Evolutionary conservation across 2,113 vertebrate genomes (phyloP).

Genomic region (Chaetodon trifascialis): DNA sequence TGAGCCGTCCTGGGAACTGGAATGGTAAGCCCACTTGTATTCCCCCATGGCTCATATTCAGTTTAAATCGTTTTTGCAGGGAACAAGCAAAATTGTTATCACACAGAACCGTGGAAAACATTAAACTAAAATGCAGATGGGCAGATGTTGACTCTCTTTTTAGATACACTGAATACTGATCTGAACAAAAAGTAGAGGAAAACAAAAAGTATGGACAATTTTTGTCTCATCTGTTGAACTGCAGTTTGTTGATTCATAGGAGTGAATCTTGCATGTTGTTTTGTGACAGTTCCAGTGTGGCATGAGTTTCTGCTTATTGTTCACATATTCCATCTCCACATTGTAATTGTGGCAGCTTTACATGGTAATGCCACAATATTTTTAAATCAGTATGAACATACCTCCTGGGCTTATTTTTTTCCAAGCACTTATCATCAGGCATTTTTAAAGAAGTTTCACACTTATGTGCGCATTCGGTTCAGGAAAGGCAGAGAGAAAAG

Average conservation of each 20-base stretch:
- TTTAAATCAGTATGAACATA: neutral
- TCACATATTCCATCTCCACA: neutral
- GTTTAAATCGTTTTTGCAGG: constrained; percentile 58
- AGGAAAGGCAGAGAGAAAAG: neutral
- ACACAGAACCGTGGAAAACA: neutral
- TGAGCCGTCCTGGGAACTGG: constrained; percentile 69
- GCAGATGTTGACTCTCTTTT: constrained; percentile 2
- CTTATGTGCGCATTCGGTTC: constrained; percentile 1
- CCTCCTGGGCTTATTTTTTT: constrained; percentile 1
- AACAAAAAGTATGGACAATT: constrained; percentile 1
- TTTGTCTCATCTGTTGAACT: neutral
- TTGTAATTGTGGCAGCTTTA: neutral
- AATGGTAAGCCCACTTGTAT: constrained; percentile 30
- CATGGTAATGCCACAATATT: neutral
- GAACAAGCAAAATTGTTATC: constrained; percentile 12
- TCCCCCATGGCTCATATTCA: constrained; percentile 61
- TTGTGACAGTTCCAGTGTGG: no score
- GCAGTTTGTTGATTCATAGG: neutral
- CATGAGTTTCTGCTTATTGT: neutral
- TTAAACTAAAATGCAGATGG: constrained; percentile 35
- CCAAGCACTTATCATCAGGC: neutral
- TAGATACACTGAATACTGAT: constrained; percentile 9
- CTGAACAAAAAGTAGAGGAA: neutral
- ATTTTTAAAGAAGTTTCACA: neutral
- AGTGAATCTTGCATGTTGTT: neutral